Evolutionary conservation across 2,797 vertebrate species (phyloP).

Genomic region (Nasua narica): DNA sequence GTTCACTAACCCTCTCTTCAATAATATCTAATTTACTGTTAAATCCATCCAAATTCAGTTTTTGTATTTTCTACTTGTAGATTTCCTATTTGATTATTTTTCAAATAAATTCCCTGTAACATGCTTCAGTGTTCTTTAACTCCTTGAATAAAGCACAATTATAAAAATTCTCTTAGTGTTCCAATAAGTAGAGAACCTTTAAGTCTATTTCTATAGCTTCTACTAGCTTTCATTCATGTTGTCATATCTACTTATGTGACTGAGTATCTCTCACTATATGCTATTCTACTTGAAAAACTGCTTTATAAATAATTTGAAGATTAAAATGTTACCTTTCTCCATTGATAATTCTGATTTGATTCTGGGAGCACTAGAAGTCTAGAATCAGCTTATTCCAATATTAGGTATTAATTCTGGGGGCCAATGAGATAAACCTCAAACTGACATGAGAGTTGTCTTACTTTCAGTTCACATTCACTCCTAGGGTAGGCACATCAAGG

Average conservation of each 20-base stretch:
- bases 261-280: neutral
- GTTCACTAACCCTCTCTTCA: neutral
- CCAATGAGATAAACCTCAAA: neutral
- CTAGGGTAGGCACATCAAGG: neutral
- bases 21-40: neutral
- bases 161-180: neutral
- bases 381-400: neutral
- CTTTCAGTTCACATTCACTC: neutral
- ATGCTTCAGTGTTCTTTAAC: neutral
- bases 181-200: neutral
- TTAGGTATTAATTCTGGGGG: neutral
- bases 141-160: neutral
- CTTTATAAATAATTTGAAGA: neutral
- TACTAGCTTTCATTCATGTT: neutral
- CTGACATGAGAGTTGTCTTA: neutral
- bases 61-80: neutral
- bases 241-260: neutral
- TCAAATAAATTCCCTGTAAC: neutral
- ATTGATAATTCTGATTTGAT: constrained; percentile 2
- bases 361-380: neutral
- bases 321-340: neutral
- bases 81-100: constrained; percentile 6
- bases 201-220: neutral
- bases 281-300: neutral
- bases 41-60: neutral